These are phyloP conservation scores for Archaeoteleia sp. DNA, from an alignment of 2,888 invertebrate species.

Conservation along the genomic window DNA sequence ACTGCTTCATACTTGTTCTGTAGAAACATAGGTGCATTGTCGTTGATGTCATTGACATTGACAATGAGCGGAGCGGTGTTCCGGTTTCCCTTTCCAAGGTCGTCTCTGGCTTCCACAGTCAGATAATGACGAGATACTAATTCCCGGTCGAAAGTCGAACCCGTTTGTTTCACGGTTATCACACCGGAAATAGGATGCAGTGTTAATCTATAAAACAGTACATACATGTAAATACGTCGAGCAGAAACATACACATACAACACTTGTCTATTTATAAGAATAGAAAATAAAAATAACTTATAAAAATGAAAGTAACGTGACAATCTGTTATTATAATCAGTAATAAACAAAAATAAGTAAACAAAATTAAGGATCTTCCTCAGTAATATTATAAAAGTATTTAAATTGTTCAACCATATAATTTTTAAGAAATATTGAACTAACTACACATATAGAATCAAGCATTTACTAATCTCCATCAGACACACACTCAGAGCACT, in stretches of 20 bases:
- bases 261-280: no score
- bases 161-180: constrained; percentile 87
- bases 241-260: no score
- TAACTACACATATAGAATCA: no score
- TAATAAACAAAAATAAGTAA: no score
- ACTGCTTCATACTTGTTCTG: constrained; percentile 89
- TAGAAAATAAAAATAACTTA: no score
- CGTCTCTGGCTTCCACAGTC: constrained; percentile 92
- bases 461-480: no score
- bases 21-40: constrained; percentile 90
- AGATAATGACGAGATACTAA: constrained; percentile 87
- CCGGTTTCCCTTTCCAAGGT: constrained; percentile 88
- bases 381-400: no score
- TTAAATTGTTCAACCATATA: no score
- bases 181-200: constrained; percentile 89
- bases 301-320: neutral
- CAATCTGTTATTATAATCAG: no score
- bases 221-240: constrained; percentile 40
- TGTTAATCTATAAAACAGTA: constrained; percentile 78
- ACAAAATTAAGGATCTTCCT: no score
- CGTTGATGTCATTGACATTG: constrained; percentile 90
- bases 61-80: constrained; percentile 90
- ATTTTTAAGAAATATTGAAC: no score
- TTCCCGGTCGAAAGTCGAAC: constrained; percentile 90
- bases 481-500: no score